Percentiles rank a stretch among this genome's conserved stretches.
Evolutionary conservation across 2,797 vertebrate genomes (phyloP).

Genomic region (Telmatherina bonti): DNA sequence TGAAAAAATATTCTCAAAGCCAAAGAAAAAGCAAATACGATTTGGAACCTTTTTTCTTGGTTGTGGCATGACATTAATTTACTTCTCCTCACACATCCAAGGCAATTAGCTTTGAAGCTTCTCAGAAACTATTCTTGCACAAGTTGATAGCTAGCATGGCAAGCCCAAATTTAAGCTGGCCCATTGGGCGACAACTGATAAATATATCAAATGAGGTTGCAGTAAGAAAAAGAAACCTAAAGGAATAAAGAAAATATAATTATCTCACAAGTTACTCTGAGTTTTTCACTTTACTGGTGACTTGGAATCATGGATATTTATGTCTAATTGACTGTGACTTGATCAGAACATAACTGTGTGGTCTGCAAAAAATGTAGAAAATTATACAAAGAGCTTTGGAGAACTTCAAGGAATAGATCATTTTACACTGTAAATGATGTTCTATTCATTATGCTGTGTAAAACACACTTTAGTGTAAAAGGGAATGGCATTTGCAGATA

Average conservation of each 20-base stretch:
- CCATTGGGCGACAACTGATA: constrained; percentile 81
- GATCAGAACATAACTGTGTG: constrained; percentile 34
- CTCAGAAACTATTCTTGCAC: constrained; percentile 83
- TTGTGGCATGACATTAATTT: constrained; percentile 86
- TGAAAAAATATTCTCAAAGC: constrained; percentile 79
- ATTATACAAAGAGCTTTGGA: constrained; percentile 31
- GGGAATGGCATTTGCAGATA: background rate
- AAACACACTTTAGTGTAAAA: background rate
- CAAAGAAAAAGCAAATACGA: constrained; percentile 78
- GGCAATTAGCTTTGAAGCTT: constrained; percentile 89
- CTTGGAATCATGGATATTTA: constrained; percentile 57
- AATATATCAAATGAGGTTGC: constrained; percentile 83
- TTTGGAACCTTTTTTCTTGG: constrained; percentile 78
- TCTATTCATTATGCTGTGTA: constrained; percentile 12
- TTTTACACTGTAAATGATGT: background rate
- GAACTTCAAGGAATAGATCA: constrained; percentile 32
- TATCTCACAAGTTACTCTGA: constrained; percentile 64
- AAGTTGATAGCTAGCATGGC: constrained; percentile 82
- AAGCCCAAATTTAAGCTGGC: constrained; percentile 84
- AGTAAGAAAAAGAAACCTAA: constrained; percentile 68
- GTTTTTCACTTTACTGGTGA: constrained; percentile 59
- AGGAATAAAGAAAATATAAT: constrained; percentile 76
- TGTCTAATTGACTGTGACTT: constrained; percentile 47
- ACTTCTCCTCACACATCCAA: constrained; percentile 85
- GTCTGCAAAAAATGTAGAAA: constrained; percentile 43